phyloP scores from a whole-genome alignment of 2,797 vertebrate species.

The Xenentodon cancila region DNA sequence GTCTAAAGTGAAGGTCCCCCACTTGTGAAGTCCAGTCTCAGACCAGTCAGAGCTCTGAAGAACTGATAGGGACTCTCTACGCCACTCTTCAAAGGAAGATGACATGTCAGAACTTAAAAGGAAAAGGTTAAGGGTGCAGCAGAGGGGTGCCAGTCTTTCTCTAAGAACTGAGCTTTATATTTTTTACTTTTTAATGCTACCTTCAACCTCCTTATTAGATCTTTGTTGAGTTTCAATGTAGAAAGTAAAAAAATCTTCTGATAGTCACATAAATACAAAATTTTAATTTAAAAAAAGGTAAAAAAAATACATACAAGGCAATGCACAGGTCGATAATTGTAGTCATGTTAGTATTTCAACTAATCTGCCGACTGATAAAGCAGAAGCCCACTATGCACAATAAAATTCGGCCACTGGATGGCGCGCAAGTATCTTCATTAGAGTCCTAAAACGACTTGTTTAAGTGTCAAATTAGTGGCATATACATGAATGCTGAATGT shows the following conservation, averaged over 20 bases:
- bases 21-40: conserved; percentile 57
- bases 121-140: conserved; percentile 53
- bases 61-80: conserved; percentile 56
- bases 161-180: conserved; percentile 46
- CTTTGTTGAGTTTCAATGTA: conserved; percentile 11
- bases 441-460: conserved; percentile 25
- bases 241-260: no score
- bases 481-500: conserved; percentile 61
- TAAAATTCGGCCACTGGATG: conserved; percentile 75
- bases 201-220: conserved; percentile 10
- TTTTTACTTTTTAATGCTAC: conserved; percentile 36
- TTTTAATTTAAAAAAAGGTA: no score
- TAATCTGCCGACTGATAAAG: neutral
- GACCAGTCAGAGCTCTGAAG: conserved; percentile 52
- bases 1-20: conserved; percentile 61
- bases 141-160: conserved; percentile 34
- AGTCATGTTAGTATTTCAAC: conserved; percentile 7
- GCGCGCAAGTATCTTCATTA: conserved; percentile 77
- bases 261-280: no score
- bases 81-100: conserved; percentile 57
- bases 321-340: conserved; percentile 2
- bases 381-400: conserved; percentile 16
- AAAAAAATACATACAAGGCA: neutral
- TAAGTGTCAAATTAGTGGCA: conserved; percentile 65
- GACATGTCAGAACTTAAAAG: conserved; percentile 57